Evolutionary conservation across 2,797 vertebrate genomes (phyloP), one percentile per base, ranked within the genome.

Genomic region (Carapus acus): DNA sequence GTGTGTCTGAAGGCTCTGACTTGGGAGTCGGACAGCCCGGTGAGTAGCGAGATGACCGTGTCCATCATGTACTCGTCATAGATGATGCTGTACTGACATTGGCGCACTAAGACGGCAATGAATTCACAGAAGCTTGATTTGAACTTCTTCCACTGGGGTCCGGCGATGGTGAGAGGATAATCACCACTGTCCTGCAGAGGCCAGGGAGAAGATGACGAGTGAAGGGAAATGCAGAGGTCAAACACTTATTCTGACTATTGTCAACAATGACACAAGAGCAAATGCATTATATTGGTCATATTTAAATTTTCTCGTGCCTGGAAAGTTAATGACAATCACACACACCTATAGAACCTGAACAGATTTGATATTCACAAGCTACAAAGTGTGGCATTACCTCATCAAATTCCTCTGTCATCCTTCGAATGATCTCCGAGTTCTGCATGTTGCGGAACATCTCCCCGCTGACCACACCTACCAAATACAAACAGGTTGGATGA

Each of bases 11-110:
- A 99, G 42, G 96, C 96, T 86, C 96, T 87, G 84, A 99, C 96
- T 83, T 99, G 96, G 1, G 96, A 99, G 82, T 99, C 96, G 7
- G 95, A 98, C 44, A 99, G 87, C 79, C 96, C 96, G 31, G 96
- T 98, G 45, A 99, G 94, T 68, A 98, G 92, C 41, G 96, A 99
- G 85, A 99, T 99, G 68, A 99, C 90, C 2, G 95, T 99, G 72
- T 99, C 96, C 96, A 99, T 99, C 94, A 99, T 98, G 80, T 98
- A 99, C 39, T 99, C 96, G 79, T 99, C 96, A 79, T 99, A 99
- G 88, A 99, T 99, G 88, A 98, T 98, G 86, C 96, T 99, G 80
- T 99, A 99, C 46, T 99, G 96, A 87, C 96, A 99, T 58, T 99
- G 96, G 61, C 96, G 92, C 62, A 99, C 94, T 37, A 99, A 88